These are phyloP conservation scores for Elgaria multicarinata DNA, from an alignment of 2,113 vertebrate genomes.

Conservation along the genomic window DNA sequence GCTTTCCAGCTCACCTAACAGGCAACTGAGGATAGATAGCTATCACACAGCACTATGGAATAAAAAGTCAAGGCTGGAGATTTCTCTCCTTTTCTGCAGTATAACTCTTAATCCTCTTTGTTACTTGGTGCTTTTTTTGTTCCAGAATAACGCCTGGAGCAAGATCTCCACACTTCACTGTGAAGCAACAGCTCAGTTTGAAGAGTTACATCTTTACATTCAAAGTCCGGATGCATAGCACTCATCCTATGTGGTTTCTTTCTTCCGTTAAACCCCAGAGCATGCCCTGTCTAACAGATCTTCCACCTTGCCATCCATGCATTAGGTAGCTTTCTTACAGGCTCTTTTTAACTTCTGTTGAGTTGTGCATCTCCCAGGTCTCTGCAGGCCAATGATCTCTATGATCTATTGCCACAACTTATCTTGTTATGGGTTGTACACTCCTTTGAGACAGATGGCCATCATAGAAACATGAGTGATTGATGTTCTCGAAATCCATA, in stretches of 20 bases:
- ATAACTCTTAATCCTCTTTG: background rate
- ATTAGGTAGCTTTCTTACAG: background rate
- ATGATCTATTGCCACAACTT: background rate
- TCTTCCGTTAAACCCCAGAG: background rate
- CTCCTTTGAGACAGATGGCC: background rate
- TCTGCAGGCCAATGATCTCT: background rate
- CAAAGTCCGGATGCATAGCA: background rate
- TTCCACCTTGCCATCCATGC: background rate
- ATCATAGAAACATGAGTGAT: background rate
- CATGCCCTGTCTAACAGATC: background rate
- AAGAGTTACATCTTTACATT: constrained; percentile 27
- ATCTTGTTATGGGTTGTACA: background rate
- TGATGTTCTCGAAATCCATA: background rate
- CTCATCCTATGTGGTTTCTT: background rate
- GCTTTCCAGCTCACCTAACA: background rate
- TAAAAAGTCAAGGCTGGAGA: background rate
- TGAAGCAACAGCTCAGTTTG: background rate
- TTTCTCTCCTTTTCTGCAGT: background rate
- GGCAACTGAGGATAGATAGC: background rate
- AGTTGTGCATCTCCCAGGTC: background rate
- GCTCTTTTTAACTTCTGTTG: background rate
- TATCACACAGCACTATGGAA: no score
- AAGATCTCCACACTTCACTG: background rate
- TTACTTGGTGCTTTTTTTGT: background rate
- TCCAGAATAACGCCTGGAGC: background rate